These are phyloP conservation scores for Dasyurus viverrinus DNA, from an alignment of 2,113 vertebrate species.

Conservation along the genomic window DNA sequence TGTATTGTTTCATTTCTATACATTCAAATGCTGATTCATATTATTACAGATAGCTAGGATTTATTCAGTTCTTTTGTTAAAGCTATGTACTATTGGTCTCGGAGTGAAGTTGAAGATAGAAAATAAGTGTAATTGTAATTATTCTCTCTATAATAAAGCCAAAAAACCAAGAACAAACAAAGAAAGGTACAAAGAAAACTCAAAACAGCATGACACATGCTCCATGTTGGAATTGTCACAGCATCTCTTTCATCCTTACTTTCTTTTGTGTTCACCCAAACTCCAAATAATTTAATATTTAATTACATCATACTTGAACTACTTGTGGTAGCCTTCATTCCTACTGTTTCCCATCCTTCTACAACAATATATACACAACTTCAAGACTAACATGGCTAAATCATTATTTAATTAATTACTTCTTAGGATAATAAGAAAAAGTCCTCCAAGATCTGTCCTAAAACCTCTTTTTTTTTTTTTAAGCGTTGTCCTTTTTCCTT, in stretches of 20 bases:
- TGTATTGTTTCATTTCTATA: background rate
- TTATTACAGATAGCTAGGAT: background rate
- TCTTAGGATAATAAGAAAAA: background rate
- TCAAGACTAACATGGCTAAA: background rate
- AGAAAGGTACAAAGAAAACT: background rate
- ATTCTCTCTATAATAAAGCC: background rate
- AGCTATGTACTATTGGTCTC: background rate
- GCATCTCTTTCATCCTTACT: background rate
- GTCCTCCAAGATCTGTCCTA: background rate
- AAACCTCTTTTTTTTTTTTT: background rate
- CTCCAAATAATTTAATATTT: background rate
- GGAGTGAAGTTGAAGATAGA: background rate
- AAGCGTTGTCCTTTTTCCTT: background rate
- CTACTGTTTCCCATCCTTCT: background rate
- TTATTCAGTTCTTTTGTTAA: background rate
- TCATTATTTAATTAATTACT: background rate
- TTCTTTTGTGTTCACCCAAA: background rate
- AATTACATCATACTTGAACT: background rate
- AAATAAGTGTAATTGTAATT: background rate
- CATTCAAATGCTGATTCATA: background rate
- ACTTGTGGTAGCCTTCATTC: background rate
- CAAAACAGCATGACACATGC: background rate
- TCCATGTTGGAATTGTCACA: background rate
- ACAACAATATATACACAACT: background rate
- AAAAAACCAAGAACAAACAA: background rate